phyloP scores from a whole-genome alignment of 1,140 invertebrate genomes.

The Papilio glaucus region DNA sequence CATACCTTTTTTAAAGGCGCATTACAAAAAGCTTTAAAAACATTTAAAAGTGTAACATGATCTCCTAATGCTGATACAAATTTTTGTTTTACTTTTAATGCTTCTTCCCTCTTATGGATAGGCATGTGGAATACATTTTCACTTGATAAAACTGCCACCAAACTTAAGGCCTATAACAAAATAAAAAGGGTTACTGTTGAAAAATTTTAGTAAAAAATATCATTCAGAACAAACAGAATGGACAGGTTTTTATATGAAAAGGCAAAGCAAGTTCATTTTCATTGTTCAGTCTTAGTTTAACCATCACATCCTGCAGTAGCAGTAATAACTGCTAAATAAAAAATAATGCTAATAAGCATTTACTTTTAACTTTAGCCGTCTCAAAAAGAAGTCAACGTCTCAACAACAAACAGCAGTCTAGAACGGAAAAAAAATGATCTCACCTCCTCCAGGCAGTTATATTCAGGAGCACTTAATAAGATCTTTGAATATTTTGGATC shows the following conservation, averaged over 20 bases:
- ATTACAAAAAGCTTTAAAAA: constrained; percentile 91
- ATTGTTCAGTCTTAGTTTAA: too few relatives aligned
- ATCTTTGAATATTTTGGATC: constrained; percentile 96
- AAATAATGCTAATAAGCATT: too few relatives aligned
- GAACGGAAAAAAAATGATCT: too few relatives aligned
- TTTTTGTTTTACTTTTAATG: constrained; percentile 88
- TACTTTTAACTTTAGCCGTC: too few relatives aligned
- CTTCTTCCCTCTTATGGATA: constrained; percentile 87
- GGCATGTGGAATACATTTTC: constrained; percentile 86
- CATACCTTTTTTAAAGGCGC: constrained; percentile 89
- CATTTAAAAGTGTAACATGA: constrained; percentile 95
- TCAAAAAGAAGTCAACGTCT: too few relatives aligned
- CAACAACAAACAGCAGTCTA: too few relatives aligned
- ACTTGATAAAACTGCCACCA: constrained; percentile 85
- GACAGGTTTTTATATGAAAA: too few relatives aligned
- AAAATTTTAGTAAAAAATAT: too few relatives aligned
- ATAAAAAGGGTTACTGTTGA: neutral
- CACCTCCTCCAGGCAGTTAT: constrained; percentile 93
- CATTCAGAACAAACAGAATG: too few relatives aligned
- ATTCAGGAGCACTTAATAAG: constrained; percentile 90
- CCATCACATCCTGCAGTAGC: too few relatives aligned
- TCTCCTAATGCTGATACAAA: constrained; percentile 95
- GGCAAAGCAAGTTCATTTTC: too few relatives aligned
- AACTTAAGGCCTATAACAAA: constrained; percentile 80
- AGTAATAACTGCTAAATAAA: too few relatives aligned